phyloP scores from a whole-genome alignment of 2,888 invertebrate species.

The Suillia variegata region DNA sequence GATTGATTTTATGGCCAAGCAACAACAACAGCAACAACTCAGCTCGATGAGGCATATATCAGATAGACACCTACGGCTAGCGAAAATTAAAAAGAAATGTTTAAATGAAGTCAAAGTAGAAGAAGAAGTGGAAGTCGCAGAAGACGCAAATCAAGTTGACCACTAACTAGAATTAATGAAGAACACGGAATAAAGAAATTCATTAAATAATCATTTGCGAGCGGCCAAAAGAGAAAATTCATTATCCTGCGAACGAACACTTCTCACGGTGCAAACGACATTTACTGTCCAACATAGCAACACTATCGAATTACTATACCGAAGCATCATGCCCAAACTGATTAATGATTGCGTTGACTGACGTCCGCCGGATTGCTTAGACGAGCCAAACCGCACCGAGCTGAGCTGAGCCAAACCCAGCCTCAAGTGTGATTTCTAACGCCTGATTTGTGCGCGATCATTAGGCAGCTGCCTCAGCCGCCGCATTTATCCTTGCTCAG shows the following conservation, averaged over 20 bases:
- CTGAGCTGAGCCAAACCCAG: too few relatives aligned
- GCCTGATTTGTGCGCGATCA: constrained; percentile 41
- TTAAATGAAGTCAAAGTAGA: too few relatives aligned
- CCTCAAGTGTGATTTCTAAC: constrained; percentile 47
- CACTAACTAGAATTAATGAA: not conserved
- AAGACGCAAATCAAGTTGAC: not conserved
- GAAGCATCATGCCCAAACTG: not conserved
- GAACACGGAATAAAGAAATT: not conserved
- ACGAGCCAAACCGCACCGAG: too few relatives aligned
- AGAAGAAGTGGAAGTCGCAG: too few relatives aligned
- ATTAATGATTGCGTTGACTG: constrained; percentile 1
- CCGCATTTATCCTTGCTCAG: constrained; percentile 44
- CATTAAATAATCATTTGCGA: not conserved
- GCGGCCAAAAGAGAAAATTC: not conserved
- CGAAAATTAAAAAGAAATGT: too few relatives aligned
- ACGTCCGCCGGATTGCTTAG: too few relatives aligned
- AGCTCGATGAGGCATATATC: not conserved
- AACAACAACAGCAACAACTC: not conserved
- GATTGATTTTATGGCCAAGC: constrained; percentile 48
- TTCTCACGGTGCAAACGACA: not conserved
- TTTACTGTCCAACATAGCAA: not conserved
- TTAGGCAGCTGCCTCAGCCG: constrained; percentile 39
- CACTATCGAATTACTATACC: too few relatives aligned
- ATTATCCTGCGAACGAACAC: not conserved
- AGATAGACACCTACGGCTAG: not conserved